Evolutionary conservation across 2,888 invertebrate species (phyloP), one percentile per base, ranked within the genome.

Genomic region (Trichogramma dendrolimi): DNA sequence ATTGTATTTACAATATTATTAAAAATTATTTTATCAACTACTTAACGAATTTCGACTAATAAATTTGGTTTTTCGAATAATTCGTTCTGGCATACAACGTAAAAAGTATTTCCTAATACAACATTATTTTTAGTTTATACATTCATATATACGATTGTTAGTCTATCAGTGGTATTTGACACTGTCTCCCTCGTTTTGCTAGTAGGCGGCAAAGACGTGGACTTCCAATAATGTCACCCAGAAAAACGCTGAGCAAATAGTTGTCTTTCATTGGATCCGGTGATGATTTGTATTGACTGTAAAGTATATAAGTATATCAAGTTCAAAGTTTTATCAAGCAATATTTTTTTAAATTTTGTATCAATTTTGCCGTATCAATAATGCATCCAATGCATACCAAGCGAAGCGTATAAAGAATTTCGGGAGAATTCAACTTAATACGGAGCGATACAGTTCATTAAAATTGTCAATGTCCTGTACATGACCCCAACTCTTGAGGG

Each of bases 201-300:
- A 92, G 83, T 77, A 90, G 89, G 74, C 88, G 89, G 78, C 92
- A 93, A 60, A 93, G 84, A 70, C 84, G 86, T 10, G 90, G 88
- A 61, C 91, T 91, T 14, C 88, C 89, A 64, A 92, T 87, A 73
- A 92, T 91, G 80, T 93, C 91, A 41, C 92, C 92, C 62, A 93
- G 82, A 80, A 92, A 92, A 66, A 92, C 90, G 75, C 92, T 92
- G 67, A 92, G 85, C 46, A 93, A 82, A 79, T 91, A 92, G 80
- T 88, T 88, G 81, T 92, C 90, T 79, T 91, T 81, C 75, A 73
- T 73, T 57, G 68, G 71, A 66, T 88, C 87, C 46, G 88, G 85
- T 55, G 90, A 89, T 58, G 85, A 82, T 80, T 89, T 90, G 84
- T 91, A 92, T 73, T 89, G 88, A 72, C 92, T 92, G 84, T 44